Evolutionary conservation across 2,113 vertebrate species (phyloP).

Genomic region (Platichthys flesus): DNA sequence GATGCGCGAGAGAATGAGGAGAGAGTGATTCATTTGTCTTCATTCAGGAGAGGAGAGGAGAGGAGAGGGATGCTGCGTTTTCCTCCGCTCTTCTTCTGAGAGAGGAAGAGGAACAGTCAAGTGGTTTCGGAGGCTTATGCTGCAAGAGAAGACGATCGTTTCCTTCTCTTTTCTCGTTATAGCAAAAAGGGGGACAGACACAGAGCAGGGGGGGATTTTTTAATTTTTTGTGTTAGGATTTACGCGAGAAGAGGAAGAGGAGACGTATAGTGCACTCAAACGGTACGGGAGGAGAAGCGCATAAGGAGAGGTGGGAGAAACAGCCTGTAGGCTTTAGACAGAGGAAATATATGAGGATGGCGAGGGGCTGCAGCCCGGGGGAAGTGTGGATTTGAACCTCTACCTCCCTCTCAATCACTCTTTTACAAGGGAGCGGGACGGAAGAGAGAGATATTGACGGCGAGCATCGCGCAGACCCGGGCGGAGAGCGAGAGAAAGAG

Average conservation of each 20-base stretch:
- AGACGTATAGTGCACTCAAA: conserved; percentile 3
- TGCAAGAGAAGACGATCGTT: conserved; percentile 8
- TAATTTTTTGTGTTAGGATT: not conserved
- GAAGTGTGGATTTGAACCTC: conserved; percentile 66
- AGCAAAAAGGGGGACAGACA: not conserved
- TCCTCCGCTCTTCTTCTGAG: not conserved
- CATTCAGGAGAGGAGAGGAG: conserved; percentile 32
- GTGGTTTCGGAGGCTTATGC: conserved; percentile 17
- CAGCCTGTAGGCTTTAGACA: not conserved
- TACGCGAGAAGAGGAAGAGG: not conserved
- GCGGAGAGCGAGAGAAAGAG: conserved; percentile 48
- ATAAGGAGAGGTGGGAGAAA: conserved; percentile 11
- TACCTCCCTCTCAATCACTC: conserved; percentile 52
- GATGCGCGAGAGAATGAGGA: conserved; percentile 15
- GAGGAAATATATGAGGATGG: conserved; percentile 35
- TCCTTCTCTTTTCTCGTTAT: not conserved
- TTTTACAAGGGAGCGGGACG: conserved; percentile 49
- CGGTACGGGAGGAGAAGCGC: conserved; percentile 26
- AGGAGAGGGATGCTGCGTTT: not conserved
- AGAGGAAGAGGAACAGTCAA: conserved; percentile 12
- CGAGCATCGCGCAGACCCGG: not conserved
- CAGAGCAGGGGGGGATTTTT: not conserved
- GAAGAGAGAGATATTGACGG: conserved; percentile 58
- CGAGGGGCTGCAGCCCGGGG: conserved; percentile 53
- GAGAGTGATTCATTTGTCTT: conserved; percentile 42